These are phyloP conservation scores for Thamnaconus septentrionalis DNA, from an alignment of 2,113 vertebrate genomes.

Conservation along the genomic window DNA sequence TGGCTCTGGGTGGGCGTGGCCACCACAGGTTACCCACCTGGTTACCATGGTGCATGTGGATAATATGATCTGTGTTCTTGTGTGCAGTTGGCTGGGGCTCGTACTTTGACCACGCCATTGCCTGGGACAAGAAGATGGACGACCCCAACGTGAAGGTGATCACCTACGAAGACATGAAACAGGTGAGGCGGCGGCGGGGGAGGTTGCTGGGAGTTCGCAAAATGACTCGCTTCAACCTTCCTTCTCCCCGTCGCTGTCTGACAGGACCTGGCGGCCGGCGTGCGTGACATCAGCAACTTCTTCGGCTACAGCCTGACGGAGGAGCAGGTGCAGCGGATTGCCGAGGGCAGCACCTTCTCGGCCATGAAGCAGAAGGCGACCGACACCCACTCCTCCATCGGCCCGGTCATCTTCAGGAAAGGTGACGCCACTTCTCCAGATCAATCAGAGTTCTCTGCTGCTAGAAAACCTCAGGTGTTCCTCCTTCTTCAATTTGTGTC, in stretches of 20 bases:
- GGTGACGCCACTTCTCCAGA: slow-evolving; percentile 34
- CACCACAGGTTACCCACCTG: no score
- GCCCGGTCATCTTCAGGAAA: slow-evolving; percentile 72
- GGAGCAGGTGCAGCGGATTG: slow-evolving; percentile 64
- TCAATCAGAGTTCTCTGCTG: no score
- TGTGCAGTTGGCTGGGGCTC: slow-evolving; percentile 82
- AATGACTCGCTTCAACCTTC: neutral
- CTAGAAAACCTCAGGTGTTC: no score
- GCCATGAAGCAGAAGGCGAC: slow-evolving; percentile 64
- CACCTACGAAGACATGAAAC: slow-evolving; percentile 82
- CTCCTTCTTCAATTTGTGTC: no score
- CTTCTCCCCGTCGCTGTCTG: neutral
- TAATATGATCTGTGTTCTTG: neutral
- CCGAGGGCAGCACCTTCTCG: slow-evolving; percentile 60
- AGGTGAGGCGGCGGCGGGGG: slow-evolving; percentile 59
- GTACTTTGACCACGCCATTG: slow-evolving; percentile 80
- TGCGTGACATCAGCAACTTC: slow-evolving; percentile 70
- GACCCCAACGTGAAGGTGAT: slow-evolving; percentile 75
- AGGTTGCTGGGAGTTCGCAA: neutral
- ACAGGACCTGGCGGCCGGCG: slow-evolving; percentile 65
- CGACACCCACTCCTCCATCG: slow-evolving; percentile 69
- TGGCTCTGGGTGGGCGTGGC: no score
- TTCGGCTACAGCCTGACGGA: slow-evolving; percentile 60
- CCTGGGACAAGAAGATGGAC: slow-evolving; percentile 80
- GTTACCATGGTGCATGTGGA: neutral